Evolutionary conservation across 2,113 vertebrate genomes (phyloP).

Genomic region (Syrrhaptes paradoxus): DNA sequence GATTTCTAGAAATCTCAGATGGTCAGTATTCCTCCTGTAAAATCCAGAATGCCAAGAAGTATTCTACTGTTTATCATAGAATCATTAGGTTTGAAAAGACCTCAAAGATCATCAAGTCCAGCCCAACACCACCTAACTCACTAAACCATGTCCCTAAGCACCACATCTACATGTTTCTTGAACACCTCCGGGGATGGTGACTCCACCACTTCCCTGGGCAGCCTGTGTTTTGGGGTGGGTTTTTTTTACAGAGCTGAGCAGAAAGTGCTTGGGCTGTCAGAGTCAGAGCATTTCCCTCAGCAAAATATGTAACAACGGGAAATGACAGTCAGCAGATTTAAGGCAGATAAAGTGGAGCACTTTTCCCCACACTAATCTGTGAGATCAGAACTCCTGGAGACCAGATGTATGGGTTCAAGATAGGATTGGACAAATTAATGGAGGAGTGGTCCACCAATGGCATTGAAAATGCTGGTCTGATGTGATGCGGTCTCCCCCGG

Average conservation of each 20-base stretch:
- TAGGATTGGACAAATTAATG: neutral
- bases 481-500: neutral
- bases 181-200: no score
- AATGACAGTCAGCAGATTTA: neutral
- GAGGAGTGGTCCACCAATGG: neutral
- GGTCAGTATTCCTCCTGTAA: neutral
- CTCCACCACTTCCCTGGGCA: no score
- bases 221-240: neutral
- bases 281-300: neutral
- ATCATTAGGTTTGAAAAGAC: no score
- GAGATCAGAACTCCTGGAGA: neutral
- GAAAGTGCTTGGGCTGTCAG: neutral
- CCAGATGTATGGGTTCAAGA: neutral
- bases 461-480: neutral
- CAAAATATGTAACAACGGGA: neutral
- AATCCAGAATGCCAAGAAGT: neutral
- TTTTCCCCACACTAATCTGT: neutral
- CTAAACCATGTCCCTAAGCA: no score
- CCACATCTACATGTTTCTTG: no score
- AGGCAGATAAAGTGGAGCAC: neutral
- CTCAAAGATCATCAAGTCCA: no score
- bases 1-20: neutral
- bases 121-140: no score
- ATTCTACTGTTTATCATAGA: neutral
- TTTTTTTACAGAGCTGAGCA: neutral